Evolutionary conservation across 1,140 invertebrate species (phyloP).

Genomic region (Trichonephila clavata): DNA sequence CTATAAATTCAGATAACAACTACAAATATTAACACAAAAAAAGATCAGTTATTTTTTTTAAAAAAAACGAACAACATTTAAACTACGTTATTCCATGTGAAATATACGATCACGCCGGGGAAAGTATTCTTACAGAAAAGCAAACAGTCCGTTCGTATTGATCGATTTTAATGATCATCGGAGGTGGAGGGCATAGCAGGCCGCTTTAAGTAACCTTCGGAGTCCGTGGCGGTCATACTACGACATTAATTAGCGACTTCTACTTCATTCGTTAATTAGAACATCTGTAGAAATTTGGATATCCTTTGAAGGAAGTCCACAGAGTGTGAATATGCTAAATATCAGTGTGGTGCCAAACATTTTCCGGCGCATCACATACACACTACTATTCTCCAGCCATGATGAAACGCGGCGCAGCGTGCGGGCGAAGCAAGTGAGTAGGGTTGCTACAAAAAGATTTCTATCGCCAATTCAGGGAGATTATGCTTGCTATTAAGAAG

Average conservation of each 20-base stretch:
- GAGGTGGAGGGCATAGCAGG: slow-evolving; percentile 6
- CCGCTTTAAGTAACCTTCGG: slow-evolving; percentile 57
- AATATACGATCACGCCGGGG: slow-evolving; percentile 13
- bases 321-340: neutral
- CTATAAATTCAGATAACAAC: slow-evolving; percentile 6
- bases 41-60: too few relatives aligned
- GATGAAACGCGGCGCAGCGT: slow-evolving; percentile 53
- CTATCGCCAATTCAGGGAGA: slow-evolving; percentile 27
- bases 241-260: neutral
- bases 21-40: slow-evolving; percentile 13
- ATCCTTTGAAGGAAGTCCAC: neutral
- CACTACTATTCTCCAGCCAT: slow-evolving; percentile 62
- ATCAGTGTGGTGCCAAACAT: neutral
- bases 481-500: too few relatives aligned
- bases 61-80: neutral
- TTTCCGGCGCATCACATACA: slow-evolving; percentile 2
- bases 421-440: slow-evolving; percentile 16
- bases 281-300: neutral
- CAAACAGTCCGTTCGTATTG: slow-evolving; percentile 72
- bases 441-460: neutral
- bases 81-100: slow-evolving; percentile 14
- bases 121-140: slow-evolving; percentile 60
- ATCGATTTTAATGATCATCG: slow-evolving; percentile 77
- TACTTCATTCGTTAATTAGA: neutral
- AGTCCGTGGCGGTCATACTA: slow-evolving; percentile 36